These are phyloP conservation scores for Gephyroberyx darwinii DNA, from an alignment of 2,797 vertebrate genomes.

Conservation along the genomic window DNA sequence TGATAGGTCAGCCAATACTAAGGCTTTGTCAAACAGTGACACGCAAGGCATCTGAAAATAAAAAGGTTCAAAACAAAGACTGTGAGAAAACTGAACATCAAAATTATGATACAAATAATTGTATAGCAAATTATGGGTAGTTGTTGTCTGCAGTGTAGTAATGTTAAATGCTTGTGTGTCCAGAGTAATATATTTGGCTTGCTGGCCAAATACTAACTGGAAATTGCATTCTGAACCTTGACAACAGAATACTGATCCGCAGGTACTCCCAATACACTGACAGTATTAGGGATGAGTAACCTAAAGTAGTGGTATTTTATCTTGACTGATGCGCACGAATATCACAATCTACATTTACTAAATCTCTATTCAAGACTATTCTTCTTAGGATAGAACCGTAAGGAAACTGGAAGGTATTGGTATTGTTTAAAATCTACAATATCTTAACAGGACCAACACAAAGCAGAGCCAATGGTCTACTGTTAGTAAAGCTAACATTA, in stretches of 20 bases:
- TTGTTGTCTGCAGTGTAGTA: slow-evolving; percentile 50
- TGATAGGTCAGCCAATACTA: slow-evolving; percentile 72
- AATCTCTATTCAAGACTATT: not conserved
- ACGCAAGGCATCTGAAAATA: slow-evolving; percentile 46
- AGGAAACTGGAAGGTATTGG: not conserved
- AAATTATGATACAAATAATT: slow-evolving; percentile 50
- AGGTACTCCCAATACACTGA: slow-evolving; percentile 34
- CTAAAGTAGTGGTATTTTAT: not conserved
- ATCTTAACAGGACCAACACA: too few species aligned
- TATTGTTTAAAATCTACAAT: too few species aligned
- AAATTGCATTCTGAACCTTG: slow-evolving; percentile 66
- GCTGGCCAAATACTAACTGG: slow-evolving; percentile 67
- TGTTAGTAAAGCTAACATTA: slow-evolving; percentile 19
- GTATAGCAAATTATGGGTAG: slow-evolving; percentile 28
- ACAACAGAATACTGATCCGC: slow-evolving; percentile 66
- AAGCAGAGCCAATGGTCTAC: not conserved
- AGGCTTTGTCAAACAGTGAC: slow-evolving; percentile 70
- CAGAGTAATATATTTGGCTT: slow-evolving; percentile 59
- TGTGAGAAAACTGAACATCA: slow-evolving; percentile 18
- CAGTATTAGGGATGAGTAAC: not conserved
- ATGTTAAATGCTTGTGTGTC: slow-evolving; percentile 45
- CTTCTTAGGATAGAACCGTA: not conserved
- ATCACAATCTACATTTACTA: not conserved
- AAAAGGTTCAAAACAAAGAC: slow-evolving; percentile 53
- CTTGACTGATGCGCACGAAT: not conserved